phyloP scores from a whole-genome alignment of 1,140 invertebrate species.

The Heterodera schachtii region DNA sequence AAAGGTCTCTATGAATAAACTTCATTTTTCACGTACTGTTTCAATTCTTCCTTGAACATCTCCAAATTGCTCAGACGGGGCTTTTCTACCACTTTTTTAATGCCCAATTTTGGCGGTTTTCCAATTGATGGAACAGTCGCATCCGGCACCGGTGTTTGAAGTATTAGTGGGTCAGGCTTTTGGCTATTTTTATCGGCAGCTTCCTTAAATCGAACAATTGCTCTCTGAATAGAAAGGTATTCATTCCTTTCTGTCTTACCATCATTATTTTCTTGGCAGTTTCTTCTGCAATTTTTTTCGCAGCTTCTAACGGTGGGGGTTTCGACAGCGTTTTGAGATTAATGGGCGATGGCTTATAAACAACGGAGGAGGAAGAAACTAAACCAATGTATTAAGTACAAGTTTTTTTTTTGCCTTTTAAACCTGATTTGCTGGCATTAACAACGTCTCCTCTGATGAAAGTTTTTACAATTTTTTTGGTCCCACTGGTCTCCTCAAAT shows the following conservation, averaged over 20 bases:
- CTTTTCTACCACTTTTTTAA: conserved; percentile 76
- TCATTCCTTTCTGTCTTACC: neutral
- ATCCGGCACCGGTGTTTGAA: conserved; percentile 22
- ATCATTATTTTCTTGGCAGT: conserved; percentile 54
- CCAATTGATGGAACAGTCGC: conserved; percentile 17
- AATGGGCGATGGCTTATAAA: conserved; percentile 54
- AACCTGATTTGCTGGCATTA: conserved; percentile 56
- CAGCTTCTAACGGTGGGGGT: conserved; percentile 22
- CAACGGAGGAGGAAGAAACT: conserved; percentile 18
- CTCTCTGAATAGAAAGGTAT: neutral
- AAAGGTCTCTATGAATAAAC: too few relatives aligned
- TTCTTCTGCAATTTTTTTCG: conserved; percentile 58
- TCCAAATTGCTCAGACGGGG: conserved; percentile 97
- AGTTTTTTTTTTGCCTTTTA: neutral
- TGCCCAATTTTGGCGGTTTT: conserved; percentile 56
- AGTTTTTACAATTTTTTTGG: conserved; percentile 41
- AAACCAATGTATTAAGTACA: conserved; percentile 6
- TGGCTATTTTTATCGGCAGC: conserved; percentile 34
- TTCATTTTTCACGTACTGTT: conserved; percentile 72
- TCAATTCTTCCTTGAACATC: conserved; percentile 90
- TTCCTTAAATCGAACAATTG: conserved; percentile 1
- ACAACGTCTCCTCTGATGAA: conserved; percentile 65
- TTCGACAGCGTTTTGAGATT: conserved; percentile 22
- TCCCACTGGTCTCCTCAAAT: conserved; percentile 45
- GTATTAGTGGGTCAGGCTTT: conserved; percentile 12